These are phyloP conservation scores for Pelecanus crispus DNA, from an alignment of 2,113 vertebrate genomes.

Conservation along the genomic window DNA sequence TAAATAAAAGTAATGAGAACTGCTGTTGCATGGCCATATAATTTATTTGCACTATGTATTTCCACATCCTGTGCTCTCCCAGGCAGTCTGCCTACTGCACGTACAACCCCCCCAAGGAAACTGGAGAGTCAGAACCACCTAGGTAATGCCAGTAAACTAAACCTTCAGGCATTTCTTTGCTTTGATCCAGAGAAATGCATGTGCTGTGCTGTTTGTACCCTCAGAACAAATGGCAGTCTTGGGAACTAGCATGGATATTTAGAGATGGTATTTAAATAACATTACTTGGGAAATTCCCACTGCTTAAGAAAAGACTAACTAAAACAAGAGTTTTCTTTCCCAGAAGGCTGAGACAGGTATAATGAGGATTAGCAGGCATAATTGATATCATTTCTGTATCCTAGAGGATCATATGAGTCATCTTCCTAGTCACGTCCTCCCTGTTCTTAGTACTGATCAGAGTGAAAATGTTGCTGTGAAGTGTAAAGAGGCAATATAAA, in stretches of 20 bases:
- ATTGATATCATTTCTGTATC: slow-evolving; percentile 54
- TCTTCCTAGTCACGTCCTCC: slow-evolving; percentile 45
- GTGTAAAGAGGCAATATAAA: not conserved
- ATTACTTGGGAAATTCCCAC: slow-evolving; percentile 47
- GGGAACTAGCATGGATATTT: slow-evolving; percentile 15
- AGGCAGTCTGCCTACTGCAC: not conserved
- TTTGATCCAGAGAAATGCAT: slow-evolving; percentile 4
- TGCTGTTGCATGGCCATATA: not conserved
- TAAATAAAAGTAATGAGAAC: not conserved
- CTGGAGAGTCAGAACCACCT: not conserved
- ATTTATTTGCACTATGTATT: not conserved
- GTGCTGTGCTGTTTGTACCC: slow-evolving; percentile 32
- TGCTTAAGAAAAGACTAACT: slow-evolving; percentile 49
- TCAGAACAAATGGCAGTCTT: slow-evolving; percentile 48
- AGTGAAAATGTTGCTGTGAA: not conserved
- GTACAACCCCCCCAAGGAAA: not conserved
- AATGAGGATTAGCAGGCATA: slow-evolving; percentile 62
- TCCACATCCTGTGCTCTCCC: not conserved
- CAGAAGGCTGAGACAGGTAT: slow-evolving; percentile 48
- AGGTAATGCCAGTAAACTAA: slow-evolving; percentile 1
- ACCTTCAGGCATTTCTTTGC: slow-evolving; percentile 23
- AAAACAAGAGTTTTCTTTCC: slow-evolving; percentile 33
- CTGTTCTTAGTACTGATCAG: not conserved
- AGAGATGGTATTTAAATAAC: slow-evolving; percentile 39
- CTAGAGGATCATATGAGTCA: slow-evolving; percentile 55